Conservation (phyloP, 2,113 vertebrate species). For the Urocitellus parryii region DNA sequence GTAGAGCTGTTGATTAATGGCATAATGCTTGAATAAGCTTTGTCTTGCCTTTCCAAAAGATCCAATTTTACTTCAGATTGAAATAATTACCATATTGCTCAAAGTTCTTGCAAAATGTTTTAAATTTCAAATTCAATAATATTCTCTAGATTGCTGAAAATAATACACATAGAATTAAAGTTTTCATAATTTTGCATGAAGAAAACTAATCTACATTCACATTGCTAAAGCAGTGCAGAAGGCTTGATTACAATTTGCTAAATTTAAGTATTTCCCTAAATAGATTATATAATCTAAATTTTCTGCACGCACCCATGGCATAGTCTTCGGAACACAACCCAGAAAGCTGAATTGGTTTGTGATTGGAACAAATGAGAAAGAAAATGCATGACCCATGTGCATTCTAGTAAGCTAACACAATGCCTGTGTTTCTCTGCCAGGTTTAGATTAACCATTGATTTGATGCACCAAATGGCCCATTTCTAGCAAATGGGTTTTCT, state of each 20-base stretch:
- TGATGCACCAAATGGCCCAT: constrained; percentile 52
- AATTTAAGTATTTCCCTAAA: constrained; percentile 58
- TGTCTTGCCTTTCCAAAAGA: constrained; percentile 42
- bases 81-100: neutral
- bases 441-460: constrained; percentile 75
- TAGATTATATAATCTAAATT: constrained; percentile 56
- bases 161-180: neutral
- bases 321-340: constrained; percentile 31
- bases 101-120: constrained; percentile 14
- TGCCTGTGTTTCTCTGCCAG: constrained; percentile 42
- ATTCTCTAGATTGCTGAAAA: neutral
- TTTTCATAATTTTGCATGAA: constrained; percentile 34
- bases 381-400: constrained; percentile 22
- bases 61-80: constrained; percentile 48
- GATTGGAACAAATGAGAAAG: constrained; percentile 67
- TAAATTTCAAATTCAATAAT: constrained; percentile 56
- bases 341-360: constrained; percentile 69
- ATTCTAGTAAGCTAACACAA: constrained; percentile 45
- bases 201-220: constrained; percentile 54
- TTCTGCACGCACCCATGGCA: neutral
- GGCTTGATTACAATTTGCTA: constrained; percentile 54
- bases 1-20: neutral
- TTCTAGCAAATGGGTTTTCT: constrained; percentile 78
- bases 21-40: neutral
- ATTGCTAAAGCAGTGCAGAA: neutral